phyloP scores from a whole-genome alignment of 2,888 invertebrate species.

The Acleris cristana region DNA sequence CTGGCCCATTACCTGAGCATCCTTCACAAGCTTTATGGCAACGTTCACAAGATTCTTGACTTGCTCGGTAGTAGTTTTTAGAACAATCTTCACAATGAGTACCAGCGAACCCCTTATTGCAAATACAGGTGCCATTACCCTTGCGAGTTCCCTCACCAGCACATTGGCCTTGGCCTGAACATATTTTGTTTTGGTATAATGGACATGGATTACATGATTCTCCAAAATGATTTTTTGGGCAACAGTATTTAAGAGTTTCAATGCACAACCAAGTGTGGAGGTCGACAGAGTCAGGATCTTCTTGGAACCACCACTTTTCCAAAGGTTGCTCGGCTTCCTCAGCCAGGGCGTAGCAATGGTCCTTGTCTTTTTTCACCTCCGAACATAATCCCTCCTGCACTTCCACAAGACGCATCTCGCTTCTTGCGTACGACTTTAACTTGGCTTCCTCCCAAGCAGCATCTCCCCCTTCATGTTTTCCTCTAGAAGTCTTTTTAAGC shows the following conservation, averaged over 20 bases:
- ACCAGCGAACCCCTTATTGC: constrained; percentile 92
- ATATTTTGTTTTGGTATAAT: constrained; percentile 81
- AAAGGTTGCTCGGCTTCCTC: constrained; percentile 91
- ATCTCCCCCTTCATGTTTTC: constrained; percentile 96
- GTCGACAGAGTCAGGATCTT: constrained; percentile 71
- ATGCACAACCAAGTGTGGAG: constrained; percentile 89
- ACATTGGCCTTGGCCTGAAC: constrained; percentile 90
- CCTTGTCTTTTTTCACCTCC: constrained; percentile 86
- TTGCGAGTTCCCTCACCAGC: constrained; percentile 95
- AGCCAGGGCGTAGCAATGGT: constrained; percentile 91
- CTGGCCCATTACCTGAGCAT: constrained; percentile 89
- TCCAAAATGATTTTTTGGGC: constrained; percentile 93
- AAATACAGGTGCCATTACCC: constrained; percentile 95
- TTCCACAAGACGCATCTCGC: constrained; percentile 95
- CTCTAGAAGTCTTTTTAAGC: constrained; percentile 90
- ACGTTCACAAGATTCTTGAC: constrained; percentile 87
- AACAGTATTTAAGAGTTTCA: constrained; percentile 90
- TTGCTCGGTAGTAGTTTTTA: constrained; percentile 86
- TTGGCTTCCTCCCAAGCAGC: constrained; percentile 96
- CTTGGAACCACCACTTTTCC: constrained; percentile 95
- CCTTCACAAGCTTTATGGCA: constrained; percentile 92
- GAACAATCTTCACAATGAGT: constrained; percentile 90
- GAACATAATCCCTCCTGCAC: constrained; percentile 94
- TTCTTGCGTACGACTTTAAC: constrained; percentile 90
- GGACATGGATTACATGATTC: constrained; percentile 90